Evolutionary conservation across 2,113 vertebrate species (phyloP).

Genomic region (Antechinus flavipes): DNA sequence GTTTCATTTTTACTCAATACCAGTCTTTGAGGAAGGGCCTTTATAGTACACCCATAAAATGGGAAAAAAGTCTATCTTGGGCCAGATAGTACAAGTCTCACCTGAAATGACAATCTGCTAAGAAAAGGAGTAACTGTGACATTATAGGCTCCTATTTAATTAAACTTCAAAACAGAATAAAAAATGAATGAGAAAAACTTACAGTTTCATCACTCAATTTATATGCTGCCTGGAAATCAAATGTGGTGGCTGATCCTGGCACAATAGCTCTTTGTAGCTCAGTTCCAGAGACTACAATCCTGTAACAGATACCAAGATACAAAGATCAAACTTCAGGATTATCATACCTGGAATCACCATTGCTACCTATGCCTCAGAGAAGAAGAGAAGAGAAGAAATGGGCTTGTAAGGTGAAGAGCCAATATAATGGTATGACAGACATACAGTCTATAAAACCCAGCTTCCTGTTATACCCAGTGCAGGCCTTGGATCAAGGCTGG

Average conservation of each 20-base stretch:
- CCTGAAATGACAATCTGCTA: background rate
- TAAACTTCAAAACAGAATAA: background rate
- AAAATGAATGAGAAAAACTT: background rate
- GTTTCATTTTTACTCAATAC: background rate
- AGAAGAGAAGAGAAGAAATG: background rate
- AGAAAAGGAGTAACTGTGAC: background rate
- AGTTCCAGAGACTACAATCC: conserved; percentile 89
- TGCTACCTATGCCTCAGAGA: background rate
- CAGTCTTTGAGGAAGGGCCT: background rate
- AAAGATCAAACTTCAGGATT: background rate
- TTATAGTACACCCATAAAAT: background rate
- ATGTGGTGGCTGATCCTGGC: conserved; percentile 85
- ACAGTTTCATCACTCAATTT: conserved; percentile 86
- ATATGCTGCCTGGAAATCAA: conserved; percentile 88
- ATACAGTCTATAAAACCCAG: too few species aligned
- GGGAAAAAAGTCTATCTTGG: background rate
- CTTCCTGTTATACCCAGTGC: background rate
- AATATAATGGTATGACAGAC: fast-evolving
- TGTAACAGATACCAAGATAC: conserved; percentile 50
- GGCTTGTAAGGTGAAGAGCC: too few species aligned
- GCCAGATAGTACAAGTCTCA: conserved; percentile 58
- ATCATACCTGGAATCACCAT: background rate
- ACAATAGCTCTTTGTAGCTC: conserved; percentile 83
- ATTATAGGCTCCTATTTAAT: background rate
- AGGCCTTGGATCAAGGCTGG: background rate